phyloP scores from a whole-genome alignment of 2,888 invertebrate species.

The Epirrhoe tristata region DNA sequence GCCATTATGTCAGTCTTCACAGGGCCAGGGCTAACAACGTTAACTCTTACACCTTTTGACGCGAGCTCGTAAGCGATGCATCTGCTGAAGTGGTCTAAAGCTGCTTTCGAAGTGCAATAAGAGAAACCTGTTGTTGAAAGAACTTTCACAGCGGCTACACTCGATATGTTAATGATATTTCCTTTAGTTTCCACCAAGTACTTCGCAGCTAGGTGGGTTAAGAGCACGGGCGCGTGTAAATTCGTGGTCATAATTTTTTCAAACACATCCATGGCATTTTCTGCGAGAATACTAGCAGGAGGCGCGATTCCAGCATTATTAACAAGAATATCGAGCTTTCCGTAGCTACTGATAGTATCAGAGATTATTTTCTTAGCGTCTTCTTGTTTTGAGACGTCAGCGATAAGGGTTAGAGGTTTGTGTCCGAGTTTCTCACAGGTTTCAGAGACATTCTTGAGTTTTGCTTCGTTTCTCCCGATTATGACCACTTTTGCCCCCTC shows the following conservation, averaged over 20 bases:
- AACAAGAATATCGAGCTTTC: conserved; percentile 50
- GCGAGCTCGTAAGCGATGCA: conserved; percentile 93
- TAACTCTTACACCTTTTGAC: conserved; percentile 90
- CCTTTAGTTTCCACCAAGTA: conserved; percentile 52
- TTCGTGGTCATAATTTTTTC: conserved; percentile 51
- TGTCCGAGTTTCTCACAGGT: conserved; percentile 36
- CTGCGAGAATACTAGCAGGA: conserved; percentile 39
- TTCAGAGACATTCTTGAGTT: conserved; percentile 42
- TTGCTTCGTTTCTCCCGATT: conserved; percentile 45
- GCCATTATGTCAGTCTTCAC: conserved; percentile 72
- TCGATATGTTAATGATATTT: conserved; percentile 56
- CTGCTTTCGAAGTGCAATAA: conserved; percentile 53
- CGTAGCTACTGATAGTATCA: conserved; percentile 43
- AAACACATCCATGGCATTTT: conserved; percentile 44
- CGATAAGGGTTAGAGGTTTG: conserved; percentile 45
- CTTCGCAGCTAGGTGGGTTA: conserved; percentile 50
- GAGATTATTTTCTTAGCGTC: conserved; percentile 47
- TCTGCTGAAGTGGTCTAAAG: conserved; percentile 93
- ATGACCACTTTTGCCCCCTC: conserved; percentile 44
- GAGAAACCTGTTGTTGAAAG: conserved; percentile 18
- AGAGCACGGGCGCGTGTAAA: conserved; percentile 46
- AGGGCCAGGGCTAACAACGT: conserved; percentile 95
- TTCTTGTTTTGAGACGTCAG: conserved; percentile 50
- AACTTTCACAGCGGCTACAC: conserved; percentile 42
- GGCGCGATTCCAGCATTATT: conserved; percentile 52